phyloP scores from a whole-genome alignment of 2,797 vertebrate genomes.

The Sebastiscus tertius region DNA sequence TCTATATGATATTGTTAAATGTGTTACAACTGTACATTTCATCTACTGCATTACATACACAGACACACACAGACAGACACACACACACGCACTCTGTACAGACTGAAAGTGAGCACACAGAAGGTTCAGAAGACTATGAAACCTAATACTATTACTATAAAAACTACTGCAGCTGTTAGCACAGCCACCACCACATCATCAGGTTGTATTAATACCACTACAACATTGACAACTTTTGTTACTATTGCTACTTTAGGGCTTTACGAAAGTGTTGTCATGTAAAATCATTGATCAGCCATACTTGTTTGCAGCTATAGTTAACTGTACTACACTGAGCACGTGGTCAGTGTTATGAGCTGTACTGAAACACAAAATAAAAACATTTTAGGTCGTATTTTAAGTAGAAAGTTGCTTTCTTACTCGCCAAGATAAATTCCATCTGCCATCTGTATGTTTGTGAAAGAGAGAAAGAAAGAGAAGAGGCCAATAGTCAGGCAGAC shows the following conservation, averaged over 20 bases:
- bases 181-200: not conserved
- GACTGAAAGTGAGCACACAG: not conserved
- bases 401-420: not conserved
- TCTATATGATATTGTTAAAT: constrained; percentile 49
- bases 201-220: not conserved
- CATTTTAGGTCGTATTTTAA: not conserved
- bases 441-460: not conserved
- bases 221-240: not conserved
- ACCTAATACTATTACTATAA: not conserved
- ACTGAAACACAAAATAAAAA: not conserved
- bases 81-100: not conserved
- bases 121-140: not conserved
- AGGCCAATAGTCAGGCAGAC: not conserved
- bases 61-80: not conserved
- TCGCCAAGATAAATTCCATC: no score
- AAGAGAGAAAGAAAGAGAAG: not conserved
- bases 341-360: not conserved
- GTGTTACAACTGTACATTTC: constrained; percentile 39
- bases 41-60: constrained; percentile 8
- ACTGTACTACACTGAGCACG: not conserved
- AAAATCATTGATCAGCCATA: not conserved
- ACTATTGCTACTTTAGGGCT: not conserved
- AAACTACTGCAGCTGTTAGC: not conserved
- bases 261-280: not conserved
- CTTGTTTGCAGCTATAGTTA: not conserved